Conservation (phyloP, 2,113 vertebrate species). For the Andinoacara biseriatus region DNA sequence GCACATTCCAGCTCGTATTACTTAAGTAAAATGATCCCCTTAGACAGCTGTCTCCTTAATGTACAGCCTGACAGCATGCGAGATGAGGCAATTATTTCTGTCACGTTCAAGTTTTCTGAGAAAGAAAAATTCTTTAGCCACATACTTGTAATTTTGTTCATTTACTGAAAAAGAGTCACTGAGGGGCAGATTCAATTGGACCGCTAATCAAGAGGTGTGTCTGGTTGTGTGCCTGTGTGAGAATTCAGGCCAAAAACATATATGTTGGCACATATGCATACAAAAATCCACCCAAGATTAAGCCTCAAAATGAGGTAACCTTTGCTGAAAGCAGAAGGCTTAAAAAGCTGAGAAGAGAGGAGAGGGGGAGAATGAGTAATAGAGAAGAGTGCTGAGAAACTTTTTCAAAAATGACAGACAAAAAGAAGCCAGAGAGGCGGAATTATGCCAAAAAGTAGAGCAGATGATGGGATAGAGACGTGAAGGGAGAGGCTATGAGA, state of each 20-base stretch:
- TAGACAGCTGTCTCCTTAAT: not conserved
- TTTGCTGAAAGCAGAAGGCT: slow-evolving; percentile 56
- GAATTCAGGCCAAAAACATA: slow-evolving; percentile 34
- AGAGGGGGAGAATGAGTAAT: slow-evolving; percentile 62
- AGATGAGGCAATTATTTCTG: slow-evolving; percentile 60
- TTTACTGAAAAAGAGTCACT: slow-evolving; percentile 26
- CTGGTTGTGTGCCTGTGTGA: slow-evolving; percentile 21
- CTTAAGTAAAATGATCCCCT: slow-evolving; percentile 12
- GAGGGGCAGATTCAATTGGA: slow-evolving; percentile 53
- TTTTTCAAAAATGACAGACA: slow-evolving; percentile 28
- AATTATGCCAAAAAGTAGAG: slow-evolving; percentile 16
- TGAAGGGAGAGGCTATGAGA: not conserved
- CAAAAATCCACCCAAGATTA: slow-evolving; percentile 45
- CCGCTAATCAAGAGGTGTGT: slow-evolving; percentile 42
- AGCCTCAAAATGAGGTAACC: slow-evolving; percentile 65
- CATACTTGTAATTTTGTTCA: slow-evolving; percentile 7
- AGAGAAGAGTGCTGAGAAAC: slow-evolving; percentile 22
- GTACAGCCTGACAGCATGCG: slow-evolving; percentile 22
- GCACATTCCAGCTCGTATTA: not conserved
- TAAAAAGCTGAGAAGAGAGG: slow-evolving; percentile 51
- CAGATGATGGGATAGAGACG: not conserved
- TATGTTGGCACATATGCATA: slow-evolving; percentile 7
- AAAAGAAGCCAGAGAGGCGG: slow-evolving; percentile 17
- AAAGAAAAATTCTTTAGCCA: not conserved
- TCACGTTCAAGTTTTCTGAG: slow-evolving; percentile 31